Evolutionary conservation across 2,888 invertebrate species (phyloP).

Genomic region (Polia nebulosa): DNA sequence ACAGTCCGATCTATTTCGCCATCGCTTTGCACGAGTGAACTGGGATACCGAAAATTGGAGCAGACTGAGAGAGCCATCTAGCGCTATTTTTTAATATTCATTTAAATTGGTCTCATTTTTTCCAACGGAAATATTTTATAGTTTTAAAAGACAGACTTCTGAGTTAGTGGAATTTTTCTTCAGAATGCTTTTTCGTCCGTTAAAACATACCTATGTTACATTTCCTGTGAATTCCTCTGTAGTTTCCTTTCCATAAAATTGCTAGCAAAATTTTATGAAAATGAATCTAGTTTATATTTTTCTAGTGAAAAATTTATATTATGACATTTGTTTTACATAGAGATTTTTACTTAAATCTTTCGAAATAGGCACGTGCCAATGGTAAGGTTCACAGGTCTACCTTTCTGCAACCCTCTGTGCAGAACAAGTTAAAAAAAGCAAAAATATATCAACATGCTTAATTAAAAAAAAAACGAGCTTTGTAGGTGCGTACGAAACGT

Average conservation of each 20-base stretch:
- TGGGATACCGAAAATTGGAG: too few species aligned
- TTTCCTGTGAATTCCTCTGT: slow-evolving; percentile 1
- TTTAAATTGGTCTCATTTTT: slow-evolving; percentile 22
- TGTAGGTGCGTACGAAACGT: slow-evolving; percentile 18
- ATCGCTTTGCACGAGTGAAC: too few species aligned
- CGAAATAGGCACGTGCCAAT: background rate
- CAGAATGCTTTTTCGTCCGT: background rate
- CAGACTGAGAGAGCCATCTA: too few species aligned
- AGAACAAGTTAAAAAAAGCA: too few species aligned
- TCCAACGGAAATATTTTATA: slow-evolving; percentile 2
- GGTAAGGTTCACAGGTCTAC: background rate
- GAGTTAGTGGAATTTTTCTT: slow-evolving; percentile 6
- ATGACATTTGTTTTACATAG: background rate
- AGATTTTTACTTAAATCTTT: background rate
- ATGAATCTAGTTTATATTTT: background rate
- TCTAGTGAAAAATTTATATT: background rate
- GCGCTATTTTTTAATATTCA: too few species aligned
- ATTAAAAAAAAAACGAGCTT: slow-evolving; percentile 33
- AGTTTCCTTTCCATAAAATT: background rate
- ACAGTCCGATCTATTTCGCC: too few species aligned
- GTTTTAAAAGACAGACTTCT: slow-evolving; percentile 21
- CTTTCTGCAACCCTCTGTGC: background rate
- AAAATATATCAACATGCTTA: slow-evolving; percentile 12
- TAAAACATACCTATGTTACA: slow-evolving; percentile 4
- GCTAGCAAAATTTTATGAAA: background rate